phyloP scores from a whole-genome alignment of 2,888 invertebrate genomes.

The Alcis repandata region DNA sequence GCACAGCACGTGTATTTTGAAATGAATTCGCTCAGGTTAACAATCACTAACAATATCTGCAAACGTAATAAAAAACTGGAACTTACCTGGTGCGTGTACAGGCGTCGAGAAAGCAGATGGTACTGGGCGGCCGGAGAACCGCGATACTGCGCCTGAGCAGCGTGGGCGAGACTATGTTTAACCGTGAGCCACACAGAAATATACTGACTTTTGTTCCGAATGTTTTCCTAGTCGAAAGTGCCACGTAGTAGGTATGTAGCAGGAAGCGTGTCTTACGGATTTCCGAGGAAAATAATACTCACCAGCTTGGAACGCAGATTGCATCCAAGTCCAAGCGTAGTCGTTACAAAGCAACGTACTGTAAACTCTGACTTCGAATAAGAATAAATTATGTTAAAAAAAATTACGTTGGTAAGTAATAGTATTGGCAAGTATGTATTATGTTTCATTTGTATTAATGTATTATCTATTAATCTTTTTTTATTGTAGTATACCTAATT shows the following conservation, averaged over 20 bases:
- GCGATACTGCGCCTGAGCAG: constrained; percentile 64
- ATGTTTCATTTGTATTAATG: too few species aligned
- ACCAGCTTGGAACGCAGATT: not conserved
- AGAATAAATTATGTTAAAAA: too few species aligned
- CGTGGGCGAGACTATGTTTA: constrained; percentile 84
- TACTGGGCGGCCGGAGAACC: constrained; percentile 70
- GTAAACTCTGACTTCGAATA: too few species aligned
- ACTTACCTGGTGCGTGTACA: constrained; percentile 82
- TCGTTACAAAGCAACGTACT: not conserved
- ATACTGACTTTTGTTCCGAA: constrained; percentile 83
- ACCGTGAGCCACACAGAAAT: constrained; percentile 84
- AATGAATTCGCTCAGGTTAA: constrained; percentile 62
- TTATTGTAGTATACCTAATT: too few species aligned
- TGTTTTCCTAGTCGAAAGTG: constrained; percentile 75
- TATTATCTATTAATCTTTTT: too few species aligned
- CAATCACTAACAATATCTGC: constrained; percentile 9
- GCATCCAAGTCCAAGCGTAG: not conserved
- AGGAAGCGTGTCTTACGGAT: constrained; percentile 52
- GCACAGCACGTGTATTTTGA: constrained; percentile 61
- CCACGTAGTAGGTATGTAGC: constrained; percentile 51
- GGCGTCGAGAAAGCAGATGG: constrained; percentile 76
- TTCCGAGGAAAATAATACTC: constrained; percentile 47
- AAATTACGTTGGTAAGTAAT: too few species aligned
- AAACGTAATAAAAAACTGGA: constrained; percentile 48
- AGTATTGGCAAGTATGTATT: too few species aligned